Evolutionary conservation across 2,888 invertebrate species (phyloP).

Genomic region (Stenichneumon culpator): DNA sequence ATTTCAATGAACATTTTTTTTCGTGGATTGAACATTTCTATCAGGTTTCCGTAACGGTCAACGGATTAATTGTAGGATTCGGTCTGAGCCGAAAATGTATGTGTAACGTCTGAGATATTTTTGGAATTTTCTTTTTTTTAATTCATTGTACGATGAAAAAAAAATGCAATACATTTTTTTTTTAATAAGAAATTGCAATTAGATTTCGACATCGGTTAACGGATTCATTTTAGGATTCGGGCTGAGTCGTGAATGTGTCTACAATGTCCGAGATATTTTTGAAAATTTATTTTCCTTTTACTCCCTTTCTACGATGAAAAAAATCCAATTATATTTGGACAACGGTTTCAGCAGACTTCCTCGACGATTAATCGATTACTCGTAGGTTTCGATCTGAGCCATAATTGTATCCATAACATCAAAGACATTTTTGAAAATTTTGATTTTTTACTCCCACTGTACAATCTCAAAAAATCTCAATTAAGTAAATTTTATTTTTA

Average conservation of each 20-base stretch:
- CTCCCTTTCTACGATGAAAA: not conserved
- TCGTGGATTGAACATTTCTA: too few relatives aligned
- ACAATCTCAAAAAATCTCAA: not conserved
- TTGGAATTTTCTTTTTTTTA: not conserved
- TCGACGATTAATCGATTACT: too few relatives aligned
- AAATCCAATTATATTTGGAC: too few relatives aligned
- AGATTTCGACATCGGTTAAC: conserved; percentile 71
- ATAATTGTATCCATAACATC: too few relatives aligned
- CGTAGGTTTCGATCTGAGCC: too few relatives aligned
- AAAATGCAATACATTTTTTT: too few relatives aligned
- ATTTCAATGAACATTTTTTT: not conserved
- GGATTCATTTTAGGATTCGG: conserved; percentile 76
- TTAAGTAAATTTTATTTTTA: not conserved
- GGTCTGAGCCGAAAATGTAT: too few relatives aligned
- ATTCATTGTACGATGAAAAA: not conserved
- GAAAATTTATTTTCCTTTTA: too few relatives aligned
- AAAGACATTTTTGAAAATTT: not conserved
- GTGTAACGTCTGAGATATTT: not conserved
- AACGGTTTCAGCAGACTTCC: too few relatives aligned
- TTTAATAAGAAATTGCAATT: conserved; percentile 13
- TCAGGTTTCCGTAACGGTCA: too few relatives aligned
- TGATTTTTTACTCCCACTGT: not conserved
- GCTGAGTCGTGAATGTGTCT: conserved; percentile 64
- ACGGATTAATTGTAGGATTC: too few relatives aligned
- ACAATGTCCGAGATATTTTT: not conserved